These are phyloP conservation scores for Carollia perspicillata DNA, from an alignment of 2,113 vertebrate species.

Conservation along the genomic window DNA sequence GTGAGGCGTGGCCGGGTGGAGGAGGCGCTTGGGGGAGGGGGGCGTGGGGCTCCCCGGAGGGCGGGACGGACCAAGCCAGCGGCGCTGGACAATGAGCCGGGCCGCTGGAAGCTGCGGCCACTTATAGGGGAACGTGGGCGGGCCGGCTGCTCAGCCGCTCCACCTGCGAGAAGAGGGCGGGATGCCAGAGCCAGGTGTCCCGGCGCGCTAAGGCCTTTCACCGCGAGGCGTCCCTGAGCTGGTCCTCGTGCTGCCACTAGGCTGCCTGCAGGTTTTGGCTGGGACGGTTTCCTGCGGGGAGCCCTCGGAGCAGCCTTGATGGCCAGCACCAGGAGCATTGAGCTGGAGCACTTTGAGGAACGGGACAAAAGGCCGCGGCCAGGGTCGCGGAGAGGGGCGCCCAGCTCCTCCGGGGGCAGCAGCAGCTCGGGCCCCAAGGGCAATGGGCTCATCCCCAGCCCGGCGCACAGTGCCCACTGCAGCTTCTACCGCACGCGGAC, in stretches of 20 bases:
- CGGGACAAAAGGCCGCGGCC: conserved; percentile 88
- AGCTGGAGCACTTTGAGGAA: conserved; percentile 97
- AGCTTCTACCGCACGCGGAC: conserved; percentile 97
- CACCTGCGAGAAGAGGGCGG: conserved; percentile 53
- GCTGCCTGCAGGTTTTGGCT: neutral
- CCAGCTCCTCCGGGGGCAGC: conserved; percentile 83
- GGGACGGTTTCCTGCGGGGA: neutral
- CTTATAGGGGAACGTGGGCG: conserved; percentile 11
- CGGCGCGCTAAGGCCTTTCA: neutral
- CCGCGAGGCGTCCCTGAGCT: neutral
- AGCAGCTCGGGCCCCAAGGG: conserved; percentile 83
- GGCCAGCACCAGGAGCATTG: conserved; percentile 89
- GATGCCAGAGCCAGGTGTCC: conserved; percentile 50
- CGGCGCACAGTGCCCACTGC: conserved; percentile 98
- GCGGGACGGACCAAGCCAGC: neutral
- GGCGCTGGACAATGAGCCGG: conserved; percentile 22
- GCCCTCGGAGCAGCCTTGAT: conserved; percentile 77
- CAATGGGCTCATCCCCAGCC: conserved; percentile 92
- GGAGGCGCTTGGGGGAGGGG: conserved; percentile 45
- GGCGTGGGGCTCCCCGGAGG: conserved; percentile 38
- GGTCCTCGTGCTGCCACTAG: fast-evolving
- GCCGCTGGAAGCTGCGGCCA: neutral
- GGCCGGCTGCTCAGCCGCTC: neutral
- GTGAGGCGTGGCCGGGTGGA: conserved; percentile 34
- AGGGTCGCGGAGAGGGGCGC: conserved; percentile 79